A percentile compares a stretch with the other conserved stretches of the same genome.
phyloP scores from a whole-genome alignment of 2,888 invertebrate genomes.

The Subacronicta megacephala region DNA sequence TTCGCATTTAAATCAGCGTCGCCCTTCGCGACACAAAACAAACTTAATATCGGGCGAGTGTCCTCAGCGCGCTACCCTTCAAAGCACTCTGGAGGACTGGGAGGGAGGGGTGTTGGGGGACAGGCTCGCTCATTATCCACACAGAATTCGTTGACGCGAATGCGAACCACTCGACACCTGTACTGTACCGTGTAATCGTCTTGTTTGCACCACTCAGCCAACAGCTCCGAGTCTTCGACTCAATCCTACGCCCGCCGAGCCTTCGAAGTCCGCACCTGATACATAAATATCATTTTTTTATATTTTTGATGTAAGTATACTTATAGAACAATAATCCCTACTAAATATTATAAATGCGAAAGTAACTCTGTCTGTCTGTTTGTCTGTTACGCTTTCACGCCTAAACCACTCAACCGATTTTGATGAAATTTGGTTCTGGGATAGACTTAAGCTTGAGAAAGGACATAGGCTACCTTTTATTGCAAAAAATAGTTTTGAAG shows the following conservation, averaged over 20 bases:
- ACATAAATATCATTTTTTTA: too few species aligned
- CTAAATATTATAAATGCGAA: too few species aligned
- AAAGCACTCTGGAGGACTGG: conserved; percentile 5
- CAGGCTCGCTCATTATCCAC: conserved; percentile 56
- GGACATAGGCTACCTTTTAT: too few species aligned
- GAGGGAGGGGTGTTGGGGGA: conserved; percentile 3
- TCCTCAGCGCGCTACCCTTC: conserved; percentile 47
- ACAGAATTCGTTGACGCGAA: conserved; percentile 59
- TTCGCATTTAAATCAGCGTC: conserved; percentile 71
- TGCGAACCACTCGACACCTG: conserved; percentile 68
- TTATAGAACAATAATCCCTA: too few species aligned
- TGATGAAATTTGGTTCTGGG: too few species aligned
- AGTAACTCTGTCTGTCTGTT: too few species aligned
- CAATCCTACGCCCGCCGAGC: not conserved
- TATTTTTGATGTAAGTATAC: too few species aligned
- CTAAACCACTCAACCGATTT: too few species aligned
- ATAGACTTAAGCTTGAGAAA: too few species aligned
- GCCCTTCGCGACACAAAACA: conserved; percentile 70
- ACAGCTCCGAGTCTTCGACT: not conserved
- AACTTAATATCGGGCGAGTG: conserved; percentile 70
- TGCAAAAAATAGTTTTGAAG: too few species aligned
- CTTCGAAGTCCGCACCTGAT: too few species aligned
- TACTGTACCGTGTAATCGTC: conserved; percentile 66
- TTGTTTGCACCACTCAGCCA: conserved; percentile 48
- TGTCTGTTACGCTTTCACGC: too few species aligned